Evolutionary conservation across 1,140 invertebrate species (phyloP).

Genomic region (Drosophila aff.): DNA sequence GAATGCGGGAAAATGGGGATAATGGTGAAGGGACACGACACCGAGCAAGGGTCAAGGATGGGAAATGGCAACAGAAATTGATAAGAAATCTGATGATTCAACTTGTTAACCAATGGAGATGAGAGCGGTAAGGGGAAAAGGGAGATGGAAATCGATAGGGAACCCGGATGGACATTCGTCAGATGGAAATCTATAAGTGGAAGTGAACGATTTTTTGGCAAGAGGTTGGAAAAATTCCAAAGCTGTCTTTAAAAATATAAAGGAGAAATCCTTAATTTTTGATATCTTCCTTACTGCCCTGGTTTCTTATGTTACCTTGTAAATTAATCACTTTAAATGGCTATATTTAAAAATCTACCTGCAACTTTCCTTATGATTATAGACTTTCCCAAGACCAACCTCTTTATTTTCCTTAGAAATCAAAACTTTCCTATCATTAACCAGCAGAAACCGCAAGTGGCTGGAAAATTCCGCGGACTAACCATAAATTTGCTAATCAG

Average conservation of each 20-base stretch:
- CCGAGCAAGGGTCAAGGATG: slow-evolving; percentile 33
- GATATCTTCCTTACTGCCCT: no score
- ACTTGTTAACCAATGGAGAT: slow-evolving; percentile 26
- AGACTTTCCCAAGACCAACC: no score
- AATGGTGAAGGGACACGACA: slow-evolving; percentile 35
- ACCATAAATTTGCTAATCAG: slow-evolving; percentile 24
- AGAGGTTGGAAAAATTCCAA: background rate
- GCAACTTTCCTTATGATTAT: no score
- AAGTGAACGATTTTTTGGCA: slow-evolving; percentile 4
- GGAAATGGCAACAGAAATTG: slow-evolving; percentile 41
- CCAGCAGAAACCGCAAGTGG: slow-evolving; percentile 4
- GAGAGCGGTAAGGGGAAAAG: background rate
- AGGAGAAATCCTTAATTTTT: background rate
- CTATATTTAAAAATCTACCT: no score
- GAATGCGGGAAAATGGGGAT: slow-evolving; percentile 33
- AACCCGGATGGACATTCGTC: slow-evolving; percentile 1
- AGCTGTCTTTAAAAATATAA: background rate
- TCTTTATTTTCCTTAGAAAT: background rate
- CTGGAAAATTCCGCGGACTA: slow-evolving; percentile 20
- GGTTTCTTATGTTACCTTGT: no score
- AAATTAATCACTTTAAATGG: no score
- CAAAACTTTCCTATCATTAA: background rate
- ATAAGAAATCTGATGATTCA: slow-evolving; percentile 54
- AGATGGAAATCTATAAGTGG: slow-evolving; percentile 15
- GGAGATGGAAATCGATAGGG: slow-evolving; percentile 30